Percentiles rank a stretch among this genome's conserved stretches.
Evolutionary conservation across 2,113 vertebrate genomes (phyloP).

Genomic region (Rallus limicola): DNA sequence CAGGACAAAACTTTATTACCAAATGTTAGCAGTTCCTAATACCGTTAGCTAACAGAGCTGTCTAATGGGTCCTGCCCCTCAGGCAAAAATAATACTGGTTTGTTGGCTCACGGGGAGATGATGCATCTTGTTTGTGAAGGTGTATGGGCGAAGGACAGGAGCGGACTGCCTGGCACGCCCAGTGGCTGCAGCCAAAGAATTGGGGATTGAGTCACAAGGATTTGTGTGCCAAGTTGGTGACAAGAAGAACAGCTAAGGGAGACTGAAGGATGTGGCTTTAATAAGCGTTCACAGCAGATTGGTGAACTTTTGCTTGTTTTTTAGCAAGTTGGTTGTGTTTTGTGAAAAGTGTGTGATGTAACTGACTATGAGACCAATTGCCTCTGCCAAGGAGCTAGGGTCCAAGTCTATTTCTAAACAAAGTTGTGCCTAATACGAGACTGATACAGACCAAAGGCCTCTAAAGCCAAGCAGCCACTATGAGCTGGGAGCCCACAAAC

Average conservation of each 20-base stretch:
- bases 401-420: not conserved
- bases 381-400: not conserved
- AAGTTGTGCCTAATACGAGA: not conserved
- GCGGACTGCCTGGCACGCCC: not conserved
- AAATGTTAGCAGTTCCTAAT: not conserved
- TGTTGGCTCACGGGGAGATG: not conserved
- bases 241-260: not conserved
- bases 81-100: not conserved
- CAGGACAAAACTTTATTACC: not conserved
- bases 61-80: not conserved
- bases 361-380: accelerated
- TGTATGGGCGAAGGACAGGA: not conserved
- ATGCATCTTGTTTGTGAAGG: not conserved
- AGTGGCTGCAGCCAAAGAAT: not conserved
- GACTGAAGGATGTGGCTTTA: not conserved
- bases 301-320: not conserved
- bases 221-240: not conserved
- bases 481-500: not conserved
- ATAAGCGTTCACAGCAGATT: not conserved
- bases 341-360: not conserved
- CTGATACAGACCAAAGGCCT: not conserved
- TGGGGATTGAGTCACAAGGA: not conserved
- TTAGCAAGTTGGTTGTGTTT: not conserved
- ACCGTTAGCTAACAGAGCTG: not conserved
- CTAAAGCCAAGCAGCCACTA: not conserved